Evolutionary conservation across 2,888 invertebrate species (phyloP), one percentile per base, ranked within the genome.

Genomic region (Coelopa pilipes): DNA sequence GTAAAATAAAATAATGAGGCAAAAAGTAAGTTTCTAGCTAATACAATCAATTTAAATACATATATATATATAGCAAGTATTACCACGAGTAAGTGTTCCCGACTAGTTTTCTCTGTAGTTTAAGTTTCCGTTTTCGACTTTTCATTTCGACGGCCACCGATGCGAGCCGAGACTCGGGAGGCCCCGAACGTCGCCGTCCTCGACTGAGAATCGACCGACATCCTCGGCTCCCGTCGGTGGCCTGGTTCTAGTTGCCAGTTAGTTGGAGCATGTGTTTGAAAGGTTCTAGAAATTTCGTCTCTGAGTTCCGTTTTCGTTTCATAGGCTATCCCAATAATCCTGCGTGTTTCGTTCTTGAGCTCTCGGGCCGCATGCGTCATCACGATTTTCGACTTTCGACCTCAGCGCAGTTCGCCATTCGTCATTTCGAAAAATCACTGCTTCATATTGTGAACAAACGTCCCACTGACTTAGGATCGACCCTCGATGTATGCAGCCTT

Each of bases 1-100:
- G 72, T 76, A 69, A 72, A 59, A 69, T 77, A 78, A 17, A 1
- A 21, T 9, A 57, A 57, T n/a, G 17, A 59, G 24, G 57, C 24
- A 3, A 59, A 77, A 34, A 47, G 73, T 73, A 77, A 75, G 75
- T 76, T 74, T 79, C 78, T 76, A 45, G 2, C 55, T 67, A 10
- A 12, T 1, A 34, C 7, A 7, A 34, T 4, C 2, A 34, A 34
- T 4, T 4, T 4, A 34, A 34, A 34, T 34, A 7, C n/a, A n/a
- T n/a, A n/a, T n/a, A n/a, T n/a, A n/a, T 13, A 24, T 45, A 63
- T 13, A 47, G 69, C n/a, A n/a, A n/a, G 34, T 34, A 34, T 34
- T 34, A 34, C 34, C 34, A 34, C 59, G 47, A n/a, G 70, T 70
- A 70, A 70, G 70, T 70, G 59, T 60, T 68, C 15, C 46, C 2